A percentile compares a stretch with the other conserved stretches of the same genome.
Evolutionary conservation across 2,888 invertebrate genomes (phyloP).

Genomic region (Physocephala rufipes): DNA sequence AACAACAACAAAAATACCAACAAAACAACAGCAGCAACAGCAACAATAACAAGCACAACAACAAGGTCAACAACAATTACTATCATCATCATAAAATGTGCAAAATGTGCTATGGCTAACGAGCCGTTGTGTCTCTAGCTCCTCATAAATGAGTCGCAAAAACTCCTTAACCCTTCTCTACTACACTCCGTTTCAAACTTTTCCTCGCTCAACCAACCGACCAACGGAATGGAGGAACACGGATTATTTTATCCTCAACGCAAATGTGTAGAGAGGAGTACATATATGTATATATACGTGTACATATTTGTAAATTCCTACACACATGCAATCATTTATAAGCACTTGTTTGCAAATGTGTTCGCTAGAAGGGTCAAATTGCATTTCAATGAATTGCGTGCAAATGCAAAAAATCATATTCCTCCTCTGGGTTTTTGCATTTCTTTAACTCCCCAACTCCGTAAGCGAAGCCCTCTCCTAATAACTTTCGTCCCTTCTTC

Average conservation of each 20-base stretch:
- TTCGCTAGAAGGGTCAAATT: too few relatives aligned
- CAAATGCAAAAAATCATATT: neutral
- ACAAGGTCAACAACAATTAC: too few relatives aligned
- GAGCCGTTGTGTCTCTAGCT: too few relatives aligned
- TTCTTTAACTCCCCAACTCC: neutral
- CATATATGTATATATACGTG: neutral
- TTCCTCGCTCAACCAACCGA: neutral
- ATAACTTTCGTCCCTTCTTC: too few relatives aligned
- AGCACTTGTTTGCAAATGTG: too few relatives aligned
- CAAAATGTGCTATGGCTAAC: neutral
- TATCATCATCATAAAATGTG: neutral
- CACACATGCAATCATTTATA: slow-evolving; percentile 2
- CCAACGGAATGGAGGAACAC: neutral
- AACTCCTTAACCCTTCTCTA: too few relatives aligned
- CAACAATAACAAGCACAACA: neutral
- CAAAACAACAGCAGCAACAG: neutral
- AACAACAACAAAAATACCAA: slow-evolving; percentile 2
- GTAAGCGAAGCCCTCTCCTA: too few relatives aligned
- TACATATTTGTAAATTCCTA: neutral
- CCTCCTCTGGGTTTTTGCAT: neutral
- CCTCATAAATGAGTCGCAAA: too few relatives aligned
- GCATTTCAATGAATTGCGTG: neutral
- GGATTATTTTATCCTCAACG: neutral
- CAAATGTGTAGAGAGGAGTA: too few relatives aligned
- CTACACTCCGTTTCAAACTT: neutral